Percentiles rank a stretch among this genome's conserved stretches.
Conservation (phyloP, 2,113 vertebrate genomes). For the Cyanoderma ruficeps region DNA sequence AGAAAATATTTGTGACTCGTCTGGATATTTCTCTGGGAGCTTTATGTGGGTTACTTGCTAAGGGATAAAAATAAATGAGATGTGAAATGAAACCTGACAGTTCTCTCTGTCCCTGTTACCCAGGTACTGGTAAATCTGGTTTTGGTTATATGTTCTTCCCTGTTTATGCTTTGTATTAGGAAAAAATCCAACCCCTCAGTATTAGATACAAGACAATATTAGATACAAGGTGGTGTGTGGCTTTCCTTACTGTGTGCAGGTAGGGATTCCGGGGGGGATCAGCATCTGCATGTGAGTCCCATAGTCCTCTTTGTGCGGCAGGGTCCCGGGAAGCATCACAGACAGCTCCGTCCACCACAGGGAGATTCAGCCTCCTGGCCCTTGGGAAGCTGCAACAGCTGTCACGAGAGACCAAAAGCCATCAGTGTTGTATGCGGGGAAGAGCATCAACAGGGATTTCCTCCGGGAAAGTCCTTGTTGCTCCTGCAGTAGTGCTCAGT, state of each 20-base stretch:
- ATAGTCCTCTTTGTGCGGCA: not conserved
- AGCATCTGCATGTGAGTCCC: too few species aligned
- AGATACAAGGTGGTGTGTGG: not conserved
- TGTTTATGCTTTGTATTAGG: not conserved
- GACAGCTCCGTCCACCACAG: rapidly evolving
- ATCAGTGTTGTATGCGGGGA: rapidly evolving
- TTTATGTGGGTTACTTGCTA: rapidly evolving
- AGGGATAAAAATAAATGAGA: not conserved
- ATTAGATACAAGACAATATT: not conserved
- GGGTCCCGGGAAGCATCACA: not conserved
- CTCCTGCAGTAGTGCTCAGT: not conserved
- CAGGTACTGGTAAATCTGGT: not conserved
- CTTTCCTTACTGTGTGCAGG: not conserved
- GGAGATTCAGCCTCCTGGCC: not conserved
- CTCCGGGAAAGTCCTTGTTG: not conserved
- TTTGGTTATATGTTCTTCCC: not conserved
- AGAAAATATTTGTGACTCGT: not conserved
- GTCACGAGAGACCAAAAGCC: not conserved
- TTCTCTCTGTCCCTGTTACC: not conserved
- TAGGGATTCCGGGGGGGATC: not conserved
- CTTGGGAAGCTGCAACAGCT: not conserved
- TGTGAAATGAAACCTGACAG: not conserved
- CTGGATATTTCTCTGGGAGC: not conserved
- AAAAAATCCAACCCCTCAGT: not conserved
- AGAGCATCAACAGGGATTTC: not conserved